Evolutionary conservation across 1,140 invertebrate species (phyloP).

Genomic region (Bombus polaris): DNA sequence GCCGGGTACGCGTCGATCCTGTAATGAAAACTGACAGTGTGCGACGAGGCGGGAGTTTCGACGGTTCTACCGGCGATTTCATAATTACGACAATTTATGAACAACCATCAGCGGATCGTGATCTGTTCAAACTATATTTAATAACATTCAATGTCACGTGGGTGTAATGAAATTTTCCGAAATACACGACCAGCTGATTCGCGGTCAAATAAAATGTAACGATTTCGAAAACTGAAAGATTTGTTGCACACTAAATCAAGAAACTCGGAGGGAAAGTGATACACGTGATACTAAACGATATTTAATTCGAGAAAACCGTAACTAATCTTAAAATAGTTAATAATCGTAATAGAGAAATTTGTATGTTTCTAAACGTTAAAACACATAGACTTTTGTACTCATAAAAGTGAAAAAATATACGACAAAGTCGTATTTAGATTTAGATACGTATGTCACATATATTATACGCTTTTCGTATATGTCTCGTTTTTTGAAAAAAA

Average conservation of each 20-base stretch:
- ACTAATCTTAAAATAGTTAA: neutral
- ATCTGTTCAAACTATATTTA: constrained; percentile 51
- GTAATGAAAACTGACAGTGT: constrained; percentile 58
- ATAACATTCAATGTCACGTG: constrained; percentile 28
- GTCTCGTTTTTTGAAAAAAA: no score
- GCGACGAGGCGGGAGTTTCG: constrained; percentile 32
- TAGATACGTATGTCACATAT: no score
- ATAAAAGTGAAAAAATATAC: no score
- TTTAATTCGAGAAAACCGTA: neutral
- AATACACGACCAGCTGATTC: neutral
- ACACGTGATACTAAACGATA: no score
- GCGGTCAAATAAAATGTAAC: neutral
- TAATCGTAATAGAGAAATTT: neutral
- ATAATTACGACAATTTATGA: constrained; percentile 55
- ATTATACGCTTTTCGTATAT: no score
- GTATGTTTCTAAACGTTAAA: neutral
- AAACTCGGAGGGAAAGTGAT: no score
- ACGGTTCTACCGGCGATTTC: neutral
- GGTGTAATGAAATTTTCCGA: constrained; percentile 22
- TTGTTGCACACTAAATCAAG: no score
- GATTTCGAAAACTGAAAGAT: neutral
- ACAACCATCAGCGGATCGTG: neutral
- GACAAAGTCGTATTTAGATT: no score
- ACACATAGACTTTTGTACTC: neutral
- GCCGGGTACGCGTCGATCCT: constrained; percentile 10